Evolutionary conservation across 2,797 vertebrate species (phyloP).

Genomic region (Acanthiza pusilla): DNA sequence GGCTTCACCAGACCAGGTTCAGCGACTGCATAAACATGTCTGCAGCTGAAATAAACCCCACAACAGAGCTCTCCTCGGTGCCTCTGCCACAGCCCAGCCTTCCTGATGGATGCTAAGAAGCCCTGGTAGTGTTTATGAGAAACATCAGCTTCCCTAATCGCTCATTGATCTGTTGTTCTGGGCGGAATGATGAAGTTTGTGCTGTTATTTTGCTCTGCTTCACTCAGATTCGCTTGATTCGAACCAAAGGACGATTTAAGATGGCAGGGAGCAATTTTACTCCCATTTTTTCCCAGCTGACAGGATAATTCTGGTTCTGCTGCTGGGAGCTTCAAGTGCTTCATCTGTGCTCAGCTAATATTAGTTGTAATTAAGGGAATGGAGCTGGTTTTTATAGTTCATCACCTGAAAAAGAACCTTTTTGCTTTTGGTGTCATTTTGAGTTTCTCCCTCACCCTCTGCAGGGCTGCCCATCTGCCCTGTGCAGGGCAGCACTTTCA

Average conservation of each 20-base stretch:
- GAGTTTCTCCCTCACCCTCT: not conserved
- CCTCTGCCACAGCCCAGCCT: not conserved
- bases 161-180: conserved; percentile 60
- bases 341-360: not conserved
- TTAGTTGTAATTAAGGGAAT: not conserved
- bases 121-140: conserved; percentile 17
- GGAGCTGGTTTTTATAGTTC: not conserved
- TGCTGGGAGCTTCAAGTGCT: not conserved
- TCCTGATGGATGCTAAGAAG: not conserved
- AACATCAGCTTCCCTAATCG: conserved; percentile 23
- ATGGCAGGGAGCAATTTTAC: not conserved
- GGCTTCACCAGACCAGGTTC: not conserved
- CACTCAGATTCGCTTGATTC: not conserved
- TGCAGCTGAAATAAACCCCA: not conserved
- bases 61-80: not conserved
- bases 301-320: conserved; percentile 11
- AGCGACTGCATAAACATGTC: not conserved
- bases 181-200: not conserved
- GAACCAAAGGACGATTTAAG: not conserved
- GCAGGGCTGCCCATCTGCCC: not conserved
- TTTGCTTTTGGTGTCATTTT: not conserved
- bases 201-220: not conserved
- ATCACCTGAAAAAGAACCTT: not conserved
- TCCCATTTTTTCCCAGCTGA: not conserved
- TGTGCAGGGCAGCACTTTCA: not conserved